Base-by-base conservation (phyloP, 2,113 vertebrate genomes). In the Polypterus bichir region DNA sequence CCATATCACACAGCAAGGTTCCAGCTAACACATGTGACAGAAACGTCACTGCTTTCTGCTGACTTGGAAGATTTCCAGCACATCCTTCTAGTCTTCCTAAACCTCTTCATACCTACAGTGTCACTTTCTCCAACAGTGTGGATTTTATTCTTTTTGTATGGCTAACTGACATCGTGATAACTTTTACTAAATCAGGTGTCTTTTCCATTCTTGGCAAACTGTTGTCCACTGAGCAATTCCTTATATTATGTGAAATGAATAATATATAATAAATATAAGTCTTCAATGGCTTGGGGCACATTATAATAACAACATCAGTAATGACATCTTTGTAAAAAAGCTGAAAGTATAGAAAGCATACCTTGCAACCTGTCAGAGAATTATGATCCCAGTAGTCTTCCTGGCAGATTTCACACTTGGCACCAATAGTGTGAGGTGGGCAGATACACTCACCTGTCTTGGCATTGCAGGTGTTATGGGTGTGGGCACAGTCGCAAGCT, bases 401-500 rank as follows among this genome's bases (percentile, higher is more conserved):
- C 61, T 88, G 76, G 69, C 96, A 98, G 7, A 69, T 65, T 62
- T 92, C 79, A 66, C 94, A 98, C 61, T 78, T 82, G 7, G 64
- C 69, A 6, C 93, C 92, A 9, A 1, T 54, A 4, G 93, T 92
- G 66, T 95, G 83, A 66, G 90, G 75, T 0, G 94, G 90, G 67
- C 94, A 98, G 72, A 89, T 77, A 47, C 94, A 98, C 48, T 80
- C 73, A 5, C 94, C 94, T 0, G 80, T 88, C 7, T 76, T 70
- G 0, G 81, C 68, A 66, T 92, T 60, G 64, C 94, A 98, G 70
- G 86, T 90, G 7, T 93, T 86, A 44, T 83, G 83, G 5, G 94
- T 98, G 74, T 91, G 83, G n/a, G 77, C 70, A 59, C 96, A 98
- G 71, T 81, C 72, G 68, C 96, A 98, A 71, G 81, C 96, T 98